Evolutionary conservation across 2,113 vertebrate species (phyloP).

Genomic region (Caranx ignobilis): DNA sequence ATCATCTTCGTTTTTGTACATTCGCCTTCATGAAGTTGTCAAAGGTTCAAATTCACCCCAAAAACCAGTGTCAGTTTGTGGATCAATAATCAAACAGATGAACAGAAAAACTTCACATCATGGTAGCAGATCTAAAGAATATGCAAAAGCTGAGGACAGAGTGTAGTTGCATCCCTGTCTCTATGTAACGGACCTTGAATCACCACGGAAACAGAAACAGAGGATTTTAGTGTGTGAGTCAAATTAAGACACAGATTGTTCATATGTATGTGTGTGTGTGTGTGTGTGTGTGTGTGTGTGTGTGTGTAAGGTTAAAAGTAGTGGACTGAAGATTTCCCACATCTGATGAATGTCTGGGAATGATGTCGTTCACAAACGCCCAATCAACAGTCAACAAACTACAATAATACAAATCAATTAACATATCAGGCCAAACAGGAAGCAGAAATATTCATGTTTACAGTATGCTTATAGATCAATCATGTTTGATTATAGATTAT

Average conservation of each 20-base stretch:
- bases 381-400: background rate
- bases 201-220: no score
- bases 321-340: no score
- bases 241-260: no score
- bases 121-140: background rate
- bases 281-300: no score
- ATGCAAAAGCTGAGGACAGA: background rate
- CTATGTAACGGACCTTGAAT: background rate
- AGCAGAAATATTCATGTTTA: background rate
- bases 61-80: background rate
- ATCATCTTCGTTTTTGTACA: background rate
- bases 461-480: background rate
- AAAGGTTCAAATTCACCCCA: background rate
- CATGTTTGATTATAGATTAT: background rate
- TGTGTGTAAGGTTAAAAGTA: no score
- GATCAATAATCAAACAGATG: background rate
- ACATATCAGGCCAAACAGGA: slow-evolving; percentile 3
- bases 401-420: background rate
- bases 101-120: background rate
- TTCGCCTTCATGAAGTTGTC: background rate
- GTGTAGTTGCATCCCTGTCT: background rate
- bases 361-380: background rate
- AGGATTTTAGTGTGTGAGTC: no score
- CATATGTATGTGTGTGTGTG: no score
- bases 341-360: background rate